Percentiles rank a stretch among this genome's conserved stretches.
phyloP scores from a whole-genome alignment of 2,888 invertebrate genomes.

The Sclerodermus sp. region DNA sequence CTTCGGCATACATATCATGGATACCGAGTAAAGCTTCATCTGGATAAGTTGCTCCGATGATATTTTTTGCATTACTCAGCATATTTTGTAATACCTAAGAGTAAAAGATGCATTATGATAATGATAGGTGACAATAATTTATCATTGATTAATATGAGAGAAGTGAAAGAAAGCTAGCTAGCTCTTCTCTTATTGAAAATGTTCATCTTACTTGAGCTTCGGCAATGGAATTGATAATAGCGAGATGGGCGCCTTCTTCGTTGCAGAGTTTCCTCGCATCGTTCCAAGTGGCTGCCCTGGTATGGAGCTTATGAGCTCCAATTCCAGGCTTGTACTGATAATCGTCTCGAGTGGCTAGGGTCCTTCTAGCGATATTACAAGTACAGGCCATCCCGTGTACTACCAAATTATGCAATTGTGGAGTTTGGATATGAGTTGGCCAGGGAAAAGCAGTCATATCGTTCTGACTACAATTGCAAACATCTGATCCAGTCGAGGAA shows the following conservation, averaged over 20 bases:
- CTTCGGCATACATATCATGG: constrained; percentile 47
- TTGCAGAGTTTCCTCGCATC: constrained; percentile 44
- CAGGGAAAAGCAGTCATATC: too few relatives aligned
- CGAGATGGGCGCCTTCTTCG: constrained; percentile 47
- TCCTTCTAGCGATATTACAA: constrained; percentile 34
- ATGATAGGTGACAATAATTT: too few relatives aligned
- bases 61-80: constrained; percentile 26
- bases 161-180: too few relatives aligned
- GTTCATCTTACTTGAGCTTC: constrained; percentile 26
- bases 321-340: constrained; percentile 40
- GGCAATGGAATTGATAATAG: constrained; percentile 33
- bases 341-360: constrained; percentile 35
- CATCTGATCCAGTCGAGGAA: too few relatives aligned
- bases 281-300: constrained; percentile 39
- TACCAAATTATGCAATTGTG: constrained; percentile 24
- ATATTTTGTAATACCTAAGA: constrained; percentile 18
- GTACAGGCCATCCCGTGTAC: constrained; percentile 42
- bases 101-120: too few relatives aligned
- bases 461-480: too few relatives aligned
- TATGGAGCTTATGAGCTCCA: constrained; percentile 47
- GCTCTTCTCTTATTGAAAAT: too few relatives aligned
- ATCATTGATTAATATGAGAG: too few relatives aligned
- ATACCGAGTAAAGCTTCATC: constrained; percentile 43
- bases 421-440: too few relatives aligned
- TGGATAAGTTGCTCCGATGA: constrained; percentile 36